Base-by-base conservation (phyloP, 1,140 invertebrate genomes). In the Lepidurus apus region DNA sequence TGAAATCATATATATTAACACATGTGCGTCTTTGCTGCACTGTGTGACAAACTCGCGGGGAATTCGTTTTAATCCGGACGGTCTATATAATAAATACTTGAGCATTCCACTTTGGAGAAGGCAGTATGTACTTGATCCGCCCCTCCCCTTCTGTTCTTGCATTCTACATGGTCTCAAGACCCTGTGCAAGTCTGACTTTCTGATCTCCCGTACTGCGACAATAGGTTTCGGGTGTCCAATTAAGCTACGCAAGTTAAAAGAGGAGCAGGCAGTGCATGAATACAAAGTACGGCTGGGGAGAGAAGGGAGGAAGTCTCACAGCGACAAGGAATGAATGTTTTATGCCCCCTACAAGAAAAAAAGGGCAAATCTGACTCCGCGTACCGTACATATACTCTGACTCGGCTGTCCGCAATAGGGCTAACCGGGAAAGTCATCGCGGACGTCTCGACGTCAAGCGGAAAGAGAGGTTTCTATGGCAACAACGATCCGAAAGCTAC, bases 191-290 rank as follows among this genome's bases (percentile, higher is more conserved):
- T 34, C 34, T 34, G 34, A 34, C 34, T 34, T 34, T 34, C 34
- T 34, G 34, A 34, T 65, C 53, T 21, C 9, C 13, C 1, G 6
- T 21, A 47, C 21, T 65, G 13, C 7, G 7, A 65, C 53, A 65
- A 65, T 65, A 65, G 53, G 53, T 65, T 65, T 65, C 53, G 53
- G 53, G 53, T 65, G 53, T 65, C 53, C 53, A 65, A 65, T 65
- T 9, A 65, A 65, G 21, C 17, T n/a, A 65, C 53, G 53, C 53
- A 65, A 65, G 8, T 65, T 11, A 17, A 21, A 65, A 65, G 53
- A 65, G 34, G 34, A 34, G 34, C n/a, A 21, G 17, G 53, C 53
- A n/a, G 17, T 17, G 17, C 53, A 65, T 65, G 53, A 65, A 65
- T 65, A 65, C 53, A 65, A 65, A 65, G 13, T 65, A 65, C 53